A percentile compares a stretch with the other conserved stretches of the same genome.
Conservation (phyloP, 1,140 invertebrate species). For the Acromyrmex echinatior region DNA sequence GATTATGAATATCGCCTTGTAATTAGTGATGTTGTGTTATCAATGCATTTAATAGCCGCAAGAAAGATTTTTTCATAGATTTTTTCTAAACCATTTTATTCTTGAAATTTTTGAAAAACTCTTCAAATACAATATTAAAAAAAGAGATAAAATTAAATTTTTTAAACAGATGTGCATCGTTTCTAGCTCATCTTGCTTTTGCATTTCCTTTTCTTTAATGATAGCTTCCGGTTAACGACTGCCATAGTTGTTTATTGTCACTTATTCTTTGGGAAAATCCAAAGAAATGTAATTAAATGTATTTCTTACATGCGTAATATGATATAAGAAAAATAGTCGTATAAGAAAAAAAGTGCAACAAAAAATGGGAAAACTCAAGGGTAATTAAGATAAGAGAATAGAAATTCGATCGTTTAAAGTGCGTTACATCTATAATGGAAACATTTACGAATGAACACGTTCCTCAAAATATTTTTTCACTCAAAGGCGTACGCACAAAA, state of each 20-base stretch:
- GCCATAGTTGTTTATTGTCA: slow-evolving; percentile 39
- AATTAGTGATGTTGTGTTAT: background rate
- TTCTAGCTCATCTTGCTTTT: background rate
- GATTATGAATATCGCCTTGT: slow-evolving; percentile 3
- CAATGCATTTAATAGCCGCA: background rate
- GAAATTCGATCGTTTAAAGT: slow-evolving; percentile 1
- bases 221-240: slow-evolving; percentile 21
- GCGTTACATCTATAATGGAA: background rate
- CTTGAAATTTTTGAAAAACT: background rate
- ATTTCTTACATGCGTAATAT: background rate
- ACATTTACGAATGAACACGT: background rate
- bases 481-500: background rate
- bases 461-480: no score
- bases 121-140: background rate
- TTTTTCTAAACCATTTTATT: background rate
- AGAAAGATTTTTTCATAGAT: background rate
- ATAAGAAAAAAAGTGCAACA: background rate
- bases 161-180: no score
- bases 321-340: background rate
- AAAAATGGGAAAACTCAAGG: background rate
- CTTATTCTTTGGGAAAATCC: background rate
- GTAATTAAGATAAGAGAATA: background rate
- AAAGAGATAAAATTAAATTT: background rate
- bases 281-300: background rate
- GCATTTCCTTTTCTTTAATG: slow-evolving; percentile 30